These are phyloP conservation scores for Corythaixoides concolor DNA, from an alignment of 2,113 vertebrate species.

Conservation along the genomic window DNA sequence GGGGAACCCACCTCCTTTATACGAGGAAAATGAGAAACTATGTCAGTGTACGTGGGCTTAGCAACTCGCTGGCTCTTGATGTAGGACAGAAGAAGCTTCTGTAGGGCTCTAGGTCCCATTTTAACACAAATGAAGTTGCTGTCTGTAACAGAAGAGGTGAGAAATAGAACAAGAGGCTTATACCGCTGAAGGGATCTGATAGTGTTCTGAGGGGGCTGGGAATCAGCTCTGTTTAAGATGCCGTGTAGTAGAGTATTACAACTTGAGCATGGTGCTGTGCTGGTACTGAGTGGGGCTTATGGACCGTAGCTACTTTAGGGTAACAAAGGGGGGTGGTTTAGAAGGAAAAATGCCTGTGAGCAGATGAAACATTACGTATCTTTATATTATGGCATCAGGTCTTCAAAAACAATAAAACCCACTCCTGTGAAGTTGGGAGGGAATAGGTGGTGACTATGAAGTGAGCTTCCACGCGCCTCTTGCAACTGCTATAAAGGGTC, in stretches of 20 bases:
- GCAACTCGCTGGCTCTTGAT: not conserved
- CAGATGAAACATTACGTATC: not conserved
- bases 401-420: not conserved
- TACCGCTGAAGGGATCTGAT: not conserved
- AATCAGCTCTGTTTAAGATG: not conserved
- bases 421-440: not conserved
- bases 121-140: not conserved
- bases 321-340: not conserved
- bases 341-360: not conserved
- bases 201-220: not conserved
- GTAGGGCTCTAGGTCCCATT: not conserved
- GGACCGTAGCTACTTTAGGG: not conserved
- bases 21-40: not conserved
- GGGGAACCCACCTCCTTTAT: not conserved
- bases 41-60: no score
- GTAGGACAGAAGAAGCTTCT: not conserved
- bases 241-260: not conserved
- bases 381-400: not conserved
- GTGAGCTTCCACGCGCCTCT: not conserved
- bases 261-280: not conserved
- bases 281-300: not conserved
- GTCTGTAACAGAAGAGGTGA: not conserved
- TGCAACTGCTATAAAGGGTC: not conserved
- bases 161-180: not conserved
- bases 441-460: not conserved